Conservation (phyloP, 2,113 vertebrate genomes). For the Alouatta palliata region DNA sequence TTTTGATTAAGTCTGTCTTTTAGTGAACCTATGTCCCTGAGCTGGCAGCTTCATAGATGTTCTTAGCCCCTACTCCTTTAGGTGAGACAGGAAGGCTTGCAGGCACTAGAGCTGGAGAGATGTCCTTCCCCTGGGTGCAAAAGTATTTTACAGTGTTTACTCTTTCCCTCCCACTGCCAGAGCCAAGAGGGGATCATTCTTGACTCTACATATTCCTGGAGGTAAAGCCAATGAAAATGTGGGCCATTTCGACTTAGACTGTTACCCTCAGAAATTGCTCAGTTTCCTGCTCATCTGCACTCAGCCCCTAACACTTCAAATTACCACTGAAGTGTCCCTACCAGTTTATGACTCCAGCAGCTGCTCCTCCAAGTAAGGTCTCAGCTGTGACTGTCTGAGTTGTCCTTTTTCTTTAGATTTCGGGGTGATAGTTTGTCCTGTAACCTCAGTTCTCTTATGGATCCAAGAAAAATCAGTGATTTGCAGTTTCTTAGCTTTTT, state of each 20-base stretch:
- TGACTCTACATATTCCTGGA: neutral
- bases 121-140: neutral
- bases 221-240: neutral
- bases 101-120: neutral
- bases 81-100: neutral
- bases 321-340: neutral
- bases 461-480: neutral
- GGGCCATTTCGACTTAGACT: too few relatives aligned
- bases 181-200: neutral
- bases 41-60: neutral
- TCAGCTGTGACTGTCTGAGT: neutral
- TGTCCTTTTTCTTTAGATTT: neutral
- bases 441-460: neutral
- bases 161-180: neutral
- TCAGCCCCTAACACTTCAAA: neutral
- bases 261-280: neutral
- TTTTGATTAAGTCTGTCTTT: conserved; percentile 19
- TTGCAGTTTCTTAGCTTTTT: neutral
- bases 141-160: neutral
- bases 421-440: neutral
- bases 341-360: neutral
- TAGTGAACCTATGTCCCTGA: neutral
- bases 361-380: neutral
- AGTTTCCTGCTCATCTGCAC: neutral
- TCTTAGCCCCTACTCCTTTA: neutral